Base-by-base conservation (phyloP, 2,888 invertebrate genomes). In the Caenorhabditis japonica region DNA sequence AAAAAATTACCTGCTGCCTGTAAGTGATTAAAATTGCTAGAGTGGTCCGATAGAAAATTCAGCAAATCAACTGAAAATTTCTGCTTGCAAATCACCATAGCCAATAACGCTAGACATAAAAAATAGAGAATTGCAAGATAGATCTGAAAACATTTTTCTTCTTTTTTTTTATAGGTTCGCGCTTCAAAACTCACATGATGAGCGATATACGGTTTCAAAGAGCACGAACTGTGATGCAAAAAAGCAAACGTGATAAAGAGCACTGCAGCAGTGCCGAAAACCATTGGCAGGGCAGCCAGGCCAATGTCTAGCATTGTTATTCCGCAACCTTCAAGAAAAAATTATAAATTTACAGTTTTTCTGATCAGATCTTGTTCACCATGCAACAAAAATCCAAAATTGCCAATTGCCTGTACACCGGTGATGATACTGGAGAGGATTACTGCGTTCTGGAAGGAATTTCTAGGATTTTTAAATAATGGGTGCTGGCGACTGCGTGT, bases 151-250 rank as follows among this genome's bases (percentile, higher is more conserved):
- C 4, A 43, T 17, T 23, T 36, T 8, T 7, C 19, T 21, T 23
- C 21, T 52, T 19, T 30, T 30, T 7, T 30, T 30, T 30, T 10
- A 30, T 7, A 30, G 5, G 5, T 10, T 30, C 30, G 5, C 10
- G 7, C 10, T 30, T 10, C 30, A 39, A 39, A 27, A 49, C 69
- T 61, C 17, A 75, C 75, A 47, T 75, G 75, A 43, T 75, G 71
- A 10, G 43, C 51, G 21, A 75, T 71, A 47, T 66, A 75, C 0
- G 75, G 75, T 43, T 75, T 75, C n/a, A 75, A 19, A 0, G 75
- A 75, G 19, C 52, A 49, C 1, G 70, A 52, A 36, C 75, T 71
- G 23, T 75, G 70, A 17, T 66, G 70, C n/a, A 61, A 41, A 36
- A 66, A 58, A 13, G 75, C 70, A 30, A 75, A 75, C 1, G 53